phyloP scores from a whole-genome alignment of 1,140 invertebrate species.

The Oncopodura yosiiana region DNA sequence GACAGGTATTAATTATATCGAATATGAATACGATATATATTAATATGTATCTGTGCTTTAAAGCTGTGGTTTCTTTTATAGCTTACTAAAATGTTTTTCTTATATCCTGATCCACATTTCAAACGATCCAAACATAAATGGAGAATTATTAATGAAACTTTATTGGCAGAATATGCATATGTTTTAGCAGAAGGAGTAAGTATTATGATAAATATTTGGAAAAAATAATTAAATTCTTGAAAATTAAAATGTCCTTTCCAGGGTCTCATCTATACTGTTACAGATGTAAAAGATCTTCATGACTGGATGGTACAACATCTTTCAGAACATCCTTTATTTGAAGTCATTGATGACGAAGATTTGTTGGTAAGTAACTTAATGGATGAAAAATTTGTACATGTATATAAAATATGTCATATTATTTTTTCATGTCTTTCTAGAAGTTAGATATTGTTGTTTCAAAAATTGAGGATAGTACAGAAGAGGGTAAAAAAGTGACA shows the following conservation, averaged over 20 bases:
- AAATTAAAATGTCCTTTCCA: slow-evolving; percentile 40
- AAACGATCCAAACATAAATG: slow-evolving; percentile 99
- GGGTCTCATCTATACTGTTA: slow-evolving; percentile 91
- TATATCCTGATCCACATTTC: slow-evolving; percentile 99
- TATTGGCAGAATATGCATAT: slow-evolving; percentile 95
- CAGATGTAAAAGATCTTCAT: slow-evolving; percentile 94
- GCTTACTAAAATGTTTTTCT: slow-evolving; percentile 96
- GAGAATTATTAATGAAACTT: slow-evolving; percentile 89
- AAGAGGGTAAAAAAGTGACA: slow-evolving; percentile 97
- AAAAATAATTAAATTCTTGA: not conserved
- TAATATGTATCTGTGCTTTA: not conserved
- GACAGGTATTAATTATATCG: slow-evolving; percentile 53
- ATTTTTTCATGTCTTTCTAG: slow-evolving; percentile 44
- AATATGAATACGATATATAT: not conserved
- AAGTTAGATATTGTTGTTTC: slow-evolving; percentile 70
- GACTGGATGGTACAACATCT: slow-evolving; percentile 96
- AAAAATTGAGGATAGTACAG: slow-evolving; percentile 82
- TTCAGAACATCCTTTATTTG: slow-evolving; percentile 80
- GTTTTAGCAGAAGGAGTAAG: slow-evolving; percentile 69
- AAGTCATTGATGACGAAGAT: slow-evolving; percentile 60
- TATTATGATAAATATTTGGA: slow-evolving; percentile 23
- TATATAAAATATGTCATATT: not conserved
- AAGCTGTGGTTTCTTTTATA: slow-evolving; percentile 46
- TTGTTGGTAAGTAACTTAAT: slow-evolving; percentile 51
- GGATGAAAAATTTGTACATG: not conserved